Evolutionary conservation across 1,140 invertebrate genomes (phyloP).

Genomic region (Phthorimaea operculella): DNA sequence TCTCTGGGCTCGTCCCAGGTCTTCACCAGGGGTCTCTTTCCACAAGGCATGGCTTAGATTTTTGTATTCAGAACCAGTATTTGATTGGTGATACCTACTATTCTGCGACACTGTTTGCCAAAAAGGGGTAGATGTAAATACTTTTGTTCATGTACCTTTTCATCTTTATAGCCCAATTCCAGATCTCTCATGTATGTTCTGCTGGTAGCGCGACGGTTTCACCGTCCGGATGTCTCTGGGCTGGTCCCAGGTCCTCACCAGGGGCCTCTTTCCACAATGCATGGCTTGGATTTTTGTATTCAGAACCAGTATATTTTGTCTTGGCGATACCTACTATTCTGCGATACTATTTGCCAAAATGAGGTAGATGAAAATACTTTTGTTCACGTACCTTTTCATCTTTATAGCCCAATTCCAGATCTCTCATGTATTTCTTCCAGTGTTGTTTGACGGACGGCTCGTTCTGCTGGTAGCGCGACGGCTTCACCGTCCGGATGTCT

Average conservation of each 20-base stretch:
- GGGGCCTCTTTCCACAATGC: slow-evolving; percentile 46
- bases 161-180: slow-evolving; percentile 53
- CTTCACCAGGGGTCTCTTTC: slow-evolving; percentile 43
- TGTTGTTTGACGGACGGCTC: slow-evolving; percentile 51
- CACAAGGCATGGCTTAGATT: slow-evolving; percentile 37
- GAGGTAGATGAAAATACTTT: no score
- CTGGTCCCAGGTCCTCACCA: slow-evolving; percentile 49
- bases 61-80: no score
- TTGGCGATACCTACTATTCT: no score
- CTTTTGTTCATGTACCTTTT: no score
- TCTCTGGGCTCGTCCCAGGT: slow-evolving; percentile 44
- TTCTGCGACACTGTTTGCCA: no score
- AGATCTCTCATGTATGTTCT: slow-evolving; percentile 40
- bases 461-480: slow-evolving; percentile 48
- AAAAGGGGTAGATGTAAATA: no score
- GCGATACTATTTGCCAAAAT: no score
- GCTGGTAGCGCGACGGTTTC: slow-evolving; percentile 44
- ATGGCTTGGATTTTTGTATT: no score
- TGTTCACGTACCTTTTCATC: slow-evolving; percentile 57
- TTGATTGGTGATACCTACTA: no score
- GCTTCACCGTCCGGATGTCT: slow-evolving; percentile 35
- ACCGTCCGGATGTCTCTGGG: slow-evolving; percentile 36
- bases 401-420: slow-evolving; percentile 48
- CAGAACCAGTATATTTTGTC: no score
- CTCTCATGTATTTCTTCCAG: slow-evolving; percentile 47